Base-by-base conservation (phyloP, 2,797 vertebrate genomes). In the Neostethus bicornis region DNA sequence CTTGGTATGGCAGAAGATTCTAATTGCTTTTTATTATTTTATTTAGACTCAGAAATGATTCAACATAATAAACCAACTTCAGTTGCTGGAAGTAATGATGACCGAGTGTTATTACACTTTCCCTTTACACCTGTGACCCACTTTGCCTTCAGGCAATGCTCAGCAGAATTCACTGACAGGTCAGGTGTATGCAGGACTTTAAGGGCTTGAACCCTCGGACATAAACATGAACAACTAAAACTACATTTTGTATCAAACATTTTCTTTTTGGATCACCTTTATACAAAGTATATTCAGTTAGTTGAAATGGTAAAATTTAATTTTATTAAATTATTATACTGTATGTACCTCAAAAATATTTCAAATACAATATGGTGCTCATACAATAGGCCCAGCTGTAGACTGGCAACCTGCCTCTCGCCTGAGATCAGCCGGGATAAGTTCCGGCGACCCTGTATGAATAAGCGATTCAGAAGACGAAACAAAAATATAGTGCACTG, bases 1-100 rank as follows among this genome's bases (percentile, higher is more conserved):
- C 71, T 42, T 29, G 32, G 3, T 38, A 31, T 54, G 35, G 14
- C 31, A 46, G 20, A 21, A 38, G 5, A n/a, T 21, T n/a, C 16
- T 26, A 28, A 19, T 21, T 43, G 21, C 6, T 25, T 13, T 9
- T 13, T 5, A 35, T 53, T 50, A 16, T 35, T 52, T 25, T 17
- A 23, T 35, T 49, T 39, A 53, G 43, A 31, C 6, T 10, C 53
- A 0, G 3, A 1, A 20, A 1, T 19, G 10, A 47, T 13, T 19
- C 23, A 4, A 43, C 54, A 38, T 11, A 29, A 58, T 20, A 34
- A 12, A 4, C 39, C 11, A 21, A 47, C 20, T 17, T 16, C 38
- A n/a, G n/a, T 10, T 23, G 20, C 11, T 14, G 3, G 3, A 32
- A 32, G n/a, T 24, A 19, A 7, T 17, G 6, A 24, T 14, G 14